Evolutionary conservation across 2,888 invertebrate genomes (phyloP), one percentile per base, ranked within the genome.

Genomic region (Bellardia bayeri): DNA sequence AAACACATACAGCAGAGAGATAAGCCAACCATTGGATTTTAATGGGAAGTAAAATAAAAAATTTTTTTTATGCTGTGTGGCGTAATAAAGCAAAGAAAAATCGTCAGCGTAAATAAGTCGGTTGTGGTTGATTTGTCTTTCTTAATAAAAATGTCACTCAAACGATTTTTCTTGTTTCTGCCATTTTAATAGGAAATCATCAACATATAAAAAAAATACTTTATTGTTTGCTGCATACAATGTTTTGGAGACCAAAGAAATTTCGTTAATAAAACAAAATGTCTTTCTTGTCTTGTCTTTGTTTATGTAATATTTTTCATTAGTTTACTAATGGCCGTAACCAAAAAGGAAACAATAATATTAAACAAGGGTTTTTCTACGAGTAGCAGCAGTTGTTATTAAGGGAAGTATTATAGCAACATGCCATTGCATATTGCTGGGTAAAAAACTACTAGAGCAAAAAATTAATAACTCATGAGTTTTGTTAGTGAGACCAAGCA

Each of bases 141-240:
- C 54, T 63, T 85, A 68, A 68, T 74, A 85, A 85, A 84, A 80
- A 74, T 72, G 80, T 80, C 84, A 80, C 42, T 80, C 40, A 58
- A 85, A 74, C 16, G 37, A 14, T 51, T 33, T 61, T 14, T 64
- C n/a, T 58, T 23, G 4, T 42, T 76, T 51, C 33, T 61, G 42
- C 3, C n/a, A 45, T 33, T 64, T 40, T 68, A 80, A 66, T 37
- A 61, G 72, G 23, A 84, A 58, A 72, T 45, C 66, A 40, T 9
- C 30, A 66, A 64, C 40, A n/a, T 7, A 37, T 13, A 40, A 9
- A 61, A 66, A 37, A 30, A 71, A 2, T 42, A 54, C 45, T 76
- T n/a, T 61, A 23, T 42, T 16, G 33, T 6, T 16, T 42, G 16
- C 23, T 45, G n/a, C 40, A n/a, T 7, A 11, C 23, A n/a, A n/a